Evolutionary conservation across 1,140 invertebrate genomes (phyloP).

Genomic region (Branchinecta lindahli): DNA sequence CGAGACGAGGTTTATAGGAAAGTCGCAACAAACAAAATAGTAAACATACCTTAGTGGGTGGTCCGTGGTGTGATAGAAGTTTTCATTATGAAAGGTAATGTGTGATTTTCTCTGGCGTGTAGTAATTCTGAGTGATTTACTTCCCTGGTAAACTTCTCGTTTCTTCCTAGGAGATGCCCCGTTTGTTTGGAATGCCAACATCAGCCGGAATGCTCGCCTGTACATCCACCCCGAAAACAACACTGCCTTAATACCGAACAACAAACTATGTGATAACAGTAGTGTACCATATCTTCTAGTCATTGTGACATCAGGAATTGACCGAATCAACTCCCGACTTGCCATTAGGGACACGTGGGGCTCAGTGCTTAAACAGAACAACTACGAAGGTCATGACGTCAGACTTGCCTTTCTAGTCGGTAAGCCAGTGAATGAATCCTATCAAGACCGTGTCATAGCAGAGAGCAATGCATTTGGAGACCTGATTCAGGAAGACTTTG

Average conservation of each 20-base stretch:
- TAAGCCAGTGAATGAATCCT: constrained; percentile 37
- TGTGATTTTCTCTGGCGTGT: no score
- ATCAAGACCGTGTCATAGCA: constrained; percentile 39
- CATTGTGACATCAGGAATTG: constrained; percentile 51
- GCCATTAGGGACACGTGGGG: constrained; percentile 71
- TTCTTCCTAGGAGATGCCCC: background rate
- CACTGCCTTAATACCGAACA: constrained; percentile 42
- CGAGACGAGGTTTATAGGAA: no score
- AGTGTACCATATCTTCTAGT: constrained; percentile 42
- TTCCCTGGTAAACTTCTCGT: no score
- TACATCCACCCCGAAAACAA: constrained; percentile 52
- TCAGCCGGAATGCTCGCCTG: constrained; percentile 46
- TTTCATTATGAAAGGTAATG: no score
- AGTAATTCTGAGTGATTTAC: no score
- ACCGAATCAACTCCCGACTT: constrained; percentile 44
- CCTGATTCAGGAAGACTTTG: constrained; percentile 75
- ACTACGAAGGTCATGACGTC: constrained; percentile 3
- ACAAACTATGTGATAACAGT: constrained; percentile 23
- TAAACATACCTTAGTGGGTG: no score
- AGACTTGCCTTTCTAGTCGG: constrained; percentile 41
- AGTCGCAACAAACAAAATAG: no score
- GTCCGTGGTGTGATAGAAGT: no score
- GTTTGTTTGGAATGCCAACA: constrained; percentile 45
- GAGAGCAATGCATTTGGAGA: constrained; percentile 51
- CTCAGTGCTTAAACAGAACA: constrained; percentile 26